A percentile compares a stretch with the other conserved stretches of the same genome.
These are phyloP conservation scores for Halictus quadricinctus DNA, from an alignment of 2,888 invertebrate species.

Conservation along the genomic window DNA sequence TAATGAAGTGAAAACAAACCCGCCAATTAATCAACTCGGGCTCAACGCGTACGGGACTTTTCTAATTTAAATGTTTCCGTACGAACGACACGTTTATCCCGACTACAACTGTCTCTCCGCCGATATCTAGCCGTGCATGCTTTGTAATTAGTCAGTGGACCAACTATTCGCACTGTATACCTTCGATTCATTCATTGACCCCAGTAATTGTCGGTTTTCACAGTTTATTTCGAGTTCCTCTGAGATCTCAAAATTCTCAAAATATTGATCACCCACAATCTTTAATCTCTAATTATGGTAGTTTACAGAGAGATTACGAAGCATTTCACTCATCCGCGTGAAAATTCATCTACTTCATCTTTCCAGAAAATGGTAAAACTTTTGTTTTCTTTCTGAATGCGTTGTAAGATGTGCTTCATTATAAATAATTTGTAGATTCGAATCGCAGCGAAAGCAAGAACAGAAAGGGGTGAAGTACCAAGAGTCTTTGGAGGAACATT, in stretches of 20 bases:
- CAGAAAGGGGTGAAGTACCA: not conserved
- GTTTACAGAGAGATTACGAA: too few relatives aligned
- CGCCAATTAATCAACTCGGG: not conserved
- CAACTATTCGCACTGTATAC: not conserved
- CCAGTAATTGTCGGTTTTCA: not conserved
- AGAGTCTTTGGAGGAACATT: not conserved
- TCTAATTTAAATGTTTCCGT: not conserved
- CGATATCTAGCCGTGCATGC: not conserved
- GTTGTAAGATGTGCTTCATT: too few relatives aligned
- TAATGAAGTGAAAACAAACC: conserved; percentile 44
- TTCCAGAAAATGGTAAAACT: not conserved
- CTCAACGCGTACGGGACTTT: not conserved
- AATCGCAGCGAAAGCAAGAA: not conserved
- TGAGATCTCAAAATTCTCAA: not conserved
- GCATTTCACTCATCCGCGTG: too few relatives aligned
- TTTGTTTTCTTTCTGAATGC: too few relatives aligned
- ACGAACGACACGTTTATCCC: not conserved
- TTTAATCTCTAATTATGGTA: not conserved
- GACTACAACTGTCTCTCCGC: not conserved
- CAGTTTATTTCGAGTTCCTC: not conserved
- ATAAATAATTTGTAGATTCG: too few relatives aligned
- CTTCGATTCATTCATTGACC: not conserved
- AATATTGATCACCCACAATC: not conserved
- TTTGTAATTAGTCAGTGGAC: not conserved
- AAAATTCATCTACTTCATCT: too few relatives aligned